Base-by-base conservation (phyloP, 2,797 vertebrate genomes). In the Channa striata region DNA sequence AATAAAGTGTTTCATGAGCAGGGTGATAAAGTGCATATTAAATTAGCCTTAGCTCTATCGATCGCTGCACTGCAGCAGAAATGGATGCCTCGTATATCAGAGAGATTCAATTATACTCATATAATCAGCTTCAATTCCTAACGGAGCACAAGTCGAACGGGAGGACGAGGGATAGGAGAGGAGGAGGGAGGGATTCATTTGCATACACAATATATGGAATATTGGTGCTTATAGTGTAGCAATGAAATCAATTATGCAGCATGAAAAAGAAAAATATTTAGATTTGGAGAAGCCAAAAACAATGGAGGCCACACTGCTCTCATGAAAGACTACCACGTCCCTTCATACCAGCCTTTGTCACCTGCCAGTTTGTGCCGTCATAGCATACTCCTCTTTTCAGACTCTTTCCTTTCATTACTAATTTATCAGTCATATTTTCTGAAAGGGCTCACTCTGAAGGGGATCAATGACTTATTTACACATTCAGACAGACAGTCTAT, bases 381-480 rank as follows among this genome's bases (percentile, higher is more conserved):
- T n/a, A n/a, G n/a, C 0, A 4, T 58, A 65, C 81, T 80, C 68
- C 49, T 56, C 70, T 64, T 69, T 77, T 78, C 85, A 90, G 86
- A 86, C 87, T 71, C 90, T 91, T 92, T 85, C 88, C 74, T 77
- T 78, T 93, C 81, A 91, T 93, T 88, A 92, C 78, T 93, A 89
- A 94, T 94, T 92, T 89, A 93, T 85, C 81, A 87, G 81, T 88
- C 81, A 86, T 90, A 92, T 93, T 92, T 93, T 92, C 92, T 85
- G 81, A 86, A 83, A 74, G 78, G 65, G 77, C 77, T 74, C 72
- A 74, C 53, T 68, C 72, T 73, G 68, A 79, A 68, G 56, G 61
- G 87, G 87, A 93, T 93, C 91, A 89, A 92, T 92, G 91, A 83
- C 84, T 91, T 92, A 93, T 93, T 93, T 93, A 91, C 88, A 90